These are phyloP conservation scores for Aviceda subcristata DNA, from an alignment of 2,113 vertebrate species.

Conservation along the genomic window DNA sequence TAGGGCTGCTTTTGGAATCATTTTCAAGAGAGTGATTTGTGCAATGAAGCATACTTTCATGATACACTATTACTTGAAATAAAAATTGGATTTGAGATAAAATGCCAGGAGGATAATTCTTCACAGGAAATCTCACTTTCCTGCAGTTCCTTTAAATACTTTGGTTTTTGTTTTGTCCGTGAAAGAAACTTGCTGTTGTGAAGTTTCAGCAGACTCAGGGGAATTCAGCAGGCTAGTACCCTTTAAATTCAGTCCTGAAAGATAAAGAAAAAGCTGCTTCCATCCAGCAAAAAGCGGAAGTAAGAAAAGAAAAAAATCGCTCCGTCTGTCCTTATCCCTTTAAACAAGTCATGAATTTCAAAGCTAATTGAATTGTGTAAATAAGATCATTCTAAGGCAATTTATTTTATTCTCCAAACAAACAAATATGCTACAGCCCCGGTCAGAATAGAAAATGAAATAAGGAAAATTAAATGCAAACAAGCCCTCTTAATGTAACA, in stretches of 20 bases:
- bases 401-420: neutral
- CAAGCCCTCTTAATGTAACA: neutral
- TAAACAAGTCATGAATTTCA: neutral
- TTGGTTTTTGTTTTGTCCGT: neutral
- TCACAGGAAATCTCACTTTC: neutral
- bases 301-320: neutral
- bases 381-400: neutral
- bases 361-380: neutral
- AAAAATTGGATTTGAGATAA: neutral
- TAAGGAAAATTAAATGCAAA: neutral
- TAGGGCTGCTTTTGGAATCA: neutral
- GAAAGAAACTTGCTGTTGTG: neutral
- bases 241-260: neutral
- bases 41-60: neutral
- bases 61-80: neutral
- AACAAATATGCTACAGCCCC: neutral
- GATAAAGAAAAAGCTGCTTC: neutral
- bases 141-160: neutral
- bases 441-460: neutral
- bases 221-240: neutral
- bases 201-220: neutral
- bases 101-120: neutral
- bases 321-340: neutral
- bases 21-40: neutral
- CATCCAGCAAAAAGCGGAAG: neutral